Evolutionary conservation across 2,113 vertebrate species (phyloP).

Genomic region (Rhinopomastus cyanomelas): DNA sequence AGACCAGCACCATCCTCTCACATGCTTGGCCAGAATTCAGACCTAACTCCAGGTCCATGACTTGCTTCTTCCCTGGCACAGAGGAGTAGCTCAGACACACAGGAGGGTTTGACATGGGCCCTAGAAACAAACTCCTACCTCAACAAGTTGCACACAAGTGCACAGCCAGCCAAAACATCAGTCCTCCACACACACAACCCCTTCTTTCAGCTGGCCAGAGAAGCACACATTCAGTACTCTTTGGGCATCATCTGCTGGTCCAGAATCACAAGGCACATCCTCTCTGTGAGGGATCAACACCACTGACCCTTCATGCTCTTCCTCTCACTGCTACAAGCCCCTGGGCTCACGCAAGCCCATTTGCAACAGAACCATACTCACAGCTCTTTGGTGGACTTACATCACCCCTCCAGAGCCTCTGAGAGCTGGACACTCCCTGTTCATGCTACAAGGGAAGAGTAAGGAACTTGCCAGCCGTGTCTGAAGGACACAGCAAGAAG

Average conservation of each 20-base stretch:
- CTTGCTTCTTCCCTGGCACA: neutral
- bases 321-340: neutral
- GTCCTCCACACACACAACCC: too few relatives aligned
- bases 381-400: neutral
- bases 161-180: neutral
- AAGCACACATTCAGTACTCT: neutral
- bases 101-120: neutral
- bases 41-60: neutral
- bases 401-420: neutral
- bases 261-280: neutral
- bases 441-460: neutral
- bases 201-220: neutral
- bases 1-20: neutral
- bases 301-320: neutral
- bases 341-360: neutral
- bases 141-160: accelerated
- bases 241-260: neutral
- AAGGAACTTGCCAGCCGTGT: neutral
- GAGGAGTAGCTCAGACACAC: neutral
- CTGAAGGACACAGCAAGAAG: neutral
- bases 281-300: neutral
- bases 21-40: neutral
- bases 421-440: neutral
- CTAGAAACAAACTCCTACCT: neutral
- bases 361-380: neutral